phyloP scores from a whole-genome alignment of 1,140 invertebrate genomes.

The Cydia splendana region DNA sequence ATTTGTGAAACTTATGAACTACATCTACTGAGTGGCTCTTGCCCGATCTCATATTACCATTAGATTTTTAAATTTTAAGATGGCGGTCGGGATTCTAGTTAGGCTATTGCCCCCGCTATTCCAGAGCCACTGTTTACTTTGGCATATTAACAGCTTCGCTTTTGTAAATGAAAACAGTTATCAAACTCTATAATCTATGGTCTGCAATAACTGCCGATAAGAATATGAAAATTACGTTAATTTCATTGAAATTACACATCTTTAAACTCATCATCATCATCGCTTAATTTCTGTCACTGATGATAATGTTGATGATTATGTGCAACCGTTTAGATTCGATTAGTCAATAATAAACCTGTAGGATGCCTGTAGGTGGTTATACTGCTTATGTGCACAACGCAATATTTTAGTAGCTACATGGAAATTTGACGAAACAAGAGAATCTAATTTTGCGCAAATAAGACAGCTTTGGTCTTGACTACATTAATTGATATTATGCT shows the following conservation, averaged over 20 bases:
- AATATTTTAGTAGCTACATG: too few species aligned
- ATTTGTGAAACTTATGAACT: background rate
- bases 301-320: too few species aligned
- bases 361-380: too few species aligned
- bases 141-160: conserved; percentile 37
- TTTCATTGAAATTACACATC: background rate
- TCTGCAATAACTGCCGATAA: conserved; percentile 16
- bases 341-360: too few species aligned
- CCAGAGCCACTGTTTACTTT: conserved; percentile 55
- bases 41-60: background rate
- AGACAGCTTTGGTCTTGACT: too few species aligned
- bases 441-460: too few species aligned
- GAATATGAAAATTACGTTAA: background rate
- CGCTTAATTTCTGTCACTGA: too few species aligned
- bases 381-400: too few species aligned
- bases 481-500: too few species aligned
- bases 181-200: conserved; percentile 24
- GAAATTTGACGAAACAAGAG: too few species aligned
- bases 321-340: too few species aligned
- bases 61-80: conserved; percentile 43
- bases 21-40: background rate
- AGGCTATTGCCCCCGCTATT: conserved; percentile 63
- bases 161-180: conserved; percentile 21
- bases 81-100: conserved; percentile 36
- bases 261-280: too few species aligned